Evolutionary conservation across 2,797 vertebrate genomes (phyloP).

Genomic region (Mionectes olivaceus): DNA sequence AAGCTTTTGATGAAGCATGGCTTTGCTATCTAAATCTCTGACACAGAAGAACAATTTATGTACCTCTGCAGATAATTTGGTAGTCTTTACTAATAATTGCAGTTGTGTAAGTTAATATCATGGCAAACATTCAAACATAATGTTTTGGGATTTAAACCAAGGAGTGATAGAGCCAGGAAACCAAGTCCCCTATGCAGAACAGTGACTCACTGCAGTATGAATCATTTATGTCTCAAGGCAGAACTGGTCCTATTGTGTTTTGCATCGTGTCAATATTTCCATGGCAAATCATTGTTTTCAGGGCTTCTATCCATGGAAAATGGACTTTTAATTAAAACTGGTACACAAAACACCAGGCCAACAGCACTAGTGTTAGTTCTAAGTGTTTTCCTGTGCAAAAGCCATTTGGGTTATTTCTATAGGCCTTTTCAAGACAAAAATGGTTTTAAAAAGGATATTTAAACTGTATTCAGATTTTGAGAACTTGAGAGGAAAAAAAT

Average conservation of each 20-base stretch:
- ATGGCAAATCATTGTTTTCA: slow-evolving; percentile 7
- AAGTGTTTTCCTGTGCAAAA: background rate
- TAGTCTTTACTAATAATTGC: background rate
- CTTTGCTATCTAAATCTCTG: background rate
- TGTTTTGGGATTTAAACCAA: background rate
- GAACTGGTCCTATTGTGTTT: background rate
- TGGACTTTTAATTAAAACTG: background rate
- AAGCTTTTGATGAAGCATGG: background rate
- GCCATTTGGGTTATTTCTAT: background rate
- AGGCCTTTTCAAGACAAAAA: background rate
- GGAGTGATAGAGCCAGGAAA: background rate
- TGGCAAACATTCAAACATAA: background rate
- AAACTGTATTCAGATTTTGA: background rate
- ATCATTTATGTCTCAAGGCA: slow-evolving; percentile 33
- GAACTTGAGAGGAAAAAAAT: background rate
- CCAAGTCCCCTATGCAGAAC: background rate
- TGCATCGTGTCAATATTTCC: slow-evolving; percentile 29
- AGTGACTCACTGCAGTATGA: slow-evolving; percentile 22
- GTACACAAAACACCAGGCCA: background rate
- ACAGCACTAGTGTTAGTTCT: background rate
- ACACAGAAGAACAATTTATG: background rate
- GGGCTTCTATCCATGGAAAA: background rate
- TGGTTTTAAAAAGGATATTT: background rate
- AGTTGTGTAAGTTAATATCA: background rate
- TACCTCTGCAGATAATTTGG: background rate